phyloP scores from a whole-genome alignment of 2,113 vertebrate genomes.

The Ginglymostoma cirratum region DNA sequence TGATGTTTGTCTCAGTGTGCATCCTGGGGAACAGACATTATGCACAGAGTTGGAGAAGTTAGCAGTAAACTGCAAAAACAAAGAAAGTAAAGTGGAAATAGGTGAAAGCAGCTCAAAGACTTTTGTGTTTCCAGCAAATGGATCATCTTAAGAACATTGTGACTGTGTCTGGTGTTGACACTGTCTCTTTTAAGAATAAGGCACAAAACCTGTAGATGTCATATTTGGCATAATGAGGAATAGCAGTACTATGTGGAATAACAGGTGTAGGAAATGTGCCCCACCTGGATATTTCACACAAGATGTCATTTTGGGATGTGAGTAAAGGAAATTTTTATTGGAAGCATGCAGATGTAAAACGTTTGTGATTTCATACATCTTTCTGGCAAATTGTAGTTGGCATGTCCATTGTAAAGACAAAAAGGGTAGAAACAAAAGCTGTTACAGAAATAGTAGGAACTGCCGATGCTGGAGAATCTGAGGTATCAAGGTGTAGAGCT shows the following conservation, averaged over 20 bases:
- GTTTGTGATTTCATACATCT: background rate
- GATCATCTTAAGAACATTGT: background rate
- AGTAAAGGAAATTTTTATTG: background rate
- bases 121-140: background rate
- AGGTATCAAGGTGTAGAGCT: too few relatives aligned
- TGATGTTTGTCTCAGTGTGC: too few relatives aligned
- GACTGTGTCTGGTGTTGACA: background rate
- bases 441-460: too few relatives aligned
- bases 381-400: background rate
- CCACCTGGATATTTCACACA: background rate
- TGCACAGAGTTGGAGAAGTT: too few relatives aligned
- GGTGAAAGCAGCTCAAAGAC: background rate
- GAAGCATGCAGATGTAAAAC: background rate
- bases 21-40: too few relatives aligned
- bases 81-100: too few relatives aligned
- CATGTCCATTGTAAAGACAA: background rate
- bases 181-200: background rate
- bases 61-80: too few relatives aligned
- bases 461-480: too few relatives aligned
- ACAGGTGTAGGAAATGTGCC: background rate
- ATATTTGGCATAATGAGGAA: background rate
- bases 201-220: background rate
- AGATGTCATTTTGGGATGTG: too few relatives aligned
- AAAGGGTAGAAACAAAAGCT: background rate
- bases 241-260: background rate